Evolutionary conservation across 2,797 vertebrate species (phyloP).

Genomic region (Cynodonichthys magdalenae): DNA sequence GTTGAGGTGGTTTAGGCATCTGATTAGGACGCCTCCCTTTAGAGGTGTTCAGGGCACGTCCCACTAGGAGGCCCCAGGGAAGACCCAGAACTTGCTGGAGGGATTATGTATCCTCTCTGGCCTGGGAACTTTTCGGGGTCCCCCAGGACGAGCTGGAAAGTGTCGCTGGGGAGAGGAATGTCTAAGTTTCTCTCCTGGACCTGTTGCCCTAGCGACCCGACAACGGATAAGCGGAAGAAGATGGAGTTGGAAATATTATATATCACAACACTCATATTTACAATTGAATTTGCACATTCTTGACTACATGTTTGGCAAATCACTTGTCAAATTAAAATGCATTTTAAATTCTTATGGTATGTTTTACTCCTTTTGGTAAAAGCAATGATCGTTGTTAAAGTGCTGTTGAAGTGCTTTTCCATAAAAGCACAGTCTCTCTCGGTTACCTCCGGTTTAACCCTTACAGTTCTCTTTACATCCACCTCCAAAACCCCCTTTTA

Average conservation of each 20-base stretch:
- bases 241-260: conserved; percentile 8
- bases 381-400: conserved; percentile 18
- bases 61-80: too few species aligned
- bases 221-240: too few species aligned
- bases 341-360: background rate
- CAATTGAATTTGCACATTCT: conserved; percentile 14
- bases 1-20: too few species aligned
- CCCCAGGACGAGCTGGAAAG: too few species aligned
- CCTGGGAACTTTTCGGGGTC: too few species aligned
- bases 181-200: too few species aligned
- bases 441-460: conserved; percentile 27
- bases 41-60: too few species aligned
- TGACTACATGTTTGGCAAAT: background rate
- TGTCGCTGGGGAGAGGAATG: too few species aligned
- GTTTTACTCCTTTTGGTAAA: conserved; percentile 10
- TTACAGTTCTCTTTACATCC: conserved; percentile 25
- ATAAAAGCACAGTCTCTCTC: conserved; percentile 8
- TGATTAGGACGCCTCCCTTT: too few species aligned
- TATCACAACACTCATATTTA: conserved; percentile 4
- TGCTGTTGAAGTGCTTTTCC: conserved; percentile 4
- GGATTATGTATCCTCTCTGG: too few species aligned
- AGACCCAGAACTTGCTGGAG: too few species aligned
- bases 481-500: conserved; percentile 26
- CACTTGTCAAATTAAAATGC: background rate
- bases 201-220: too few species aligned